A percentile compares a stretch with the other conserved stretches of the same genome.
Conservation (phyloP, 2,888 invertebrate genomes). For the Ganaspis brasiliensis region DNA sequence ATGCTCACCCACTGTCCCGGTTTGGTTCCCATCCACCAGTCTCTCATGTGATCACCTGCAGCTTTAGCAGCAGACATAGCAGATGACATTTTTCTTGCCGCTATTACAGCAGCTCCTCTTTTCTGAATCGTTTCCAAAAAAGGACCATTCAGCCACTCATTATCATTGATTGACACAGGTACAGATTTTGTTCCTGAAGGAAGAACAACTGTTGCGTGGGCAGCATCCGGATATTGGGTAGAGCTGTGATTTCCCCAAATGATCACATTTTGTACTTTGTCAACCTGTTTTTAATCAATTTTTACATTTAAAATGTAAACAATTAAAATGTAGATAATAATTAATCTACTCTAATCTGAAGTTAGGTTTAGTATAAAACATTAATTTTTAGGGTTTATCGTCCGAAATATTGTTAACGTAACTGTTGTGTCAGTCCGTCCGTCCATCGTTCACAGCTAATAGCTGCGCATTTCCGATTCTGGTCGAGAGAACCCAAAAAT, state of each 20-base stretch:
- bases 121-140: conserved; percentile 98
- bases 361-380: too few relatives aligned
- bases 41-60: conserved; percentile 98
- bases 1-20: conserved; percentile 93
- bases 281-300: conserved; percentile 83
- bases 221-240: conserved; percentile 98
- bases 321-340: too few relatives aligned
- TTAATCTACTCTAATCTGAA: too few relatives aligned
- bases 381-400: too few relatives aligned
- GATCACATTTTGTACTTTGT: conserved; percentile 92
- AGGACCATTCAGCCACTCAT: conserved; percentile 88
- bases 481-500: too few relatives aligned
- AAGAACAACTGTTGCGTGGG: conserved; percentile 85
- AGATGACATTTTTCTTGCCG: conserved; percentile 98
- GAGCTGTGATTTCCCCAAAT: conserved; percentile 99
- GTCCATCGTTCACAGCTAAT: too few relatives aligned
- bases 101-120: conserved; percentile 98
- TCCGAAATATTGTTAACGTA: too few relatives aligned
- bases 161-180: conserved; percentile 89
- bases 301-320: too few relatives aligned
- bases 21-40: conserved; percentile 96
- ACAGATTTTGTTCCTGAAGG: conserved; percentile 84
- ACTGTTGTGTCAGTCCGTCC: too few relatives aligned
- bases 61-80: conserved; percentile 99
- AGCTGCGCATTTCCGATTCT: too few relatives aligned